Conservation (phyloP, 2,113 vertebrate species). For the Cinclus cinclus region DNA sequence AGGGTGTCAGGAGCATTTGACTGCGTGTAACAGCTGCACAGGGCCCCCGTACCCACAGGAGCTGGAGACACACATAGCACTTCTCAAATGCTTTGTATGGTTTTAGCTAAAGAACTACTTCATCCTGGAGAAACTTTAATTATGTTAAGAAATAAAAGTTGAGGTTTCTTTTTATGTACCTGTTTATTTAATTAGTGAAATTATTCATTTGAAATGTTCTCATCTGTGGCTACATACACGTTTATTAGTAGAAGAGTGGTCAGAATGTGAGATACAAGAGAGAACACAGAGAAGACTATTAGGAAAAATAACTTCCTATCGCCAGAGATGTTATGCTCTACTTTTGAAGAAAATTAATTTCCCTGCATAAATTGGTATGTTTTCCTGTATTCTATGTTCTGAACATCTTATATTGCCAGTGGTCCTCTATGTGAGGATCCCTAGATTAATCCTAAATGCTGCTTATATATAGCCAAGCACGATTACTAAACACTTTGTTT, state of each 20-base stretch:
- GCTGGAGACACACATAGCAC: not conserved
- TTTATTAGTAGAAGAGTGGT: not conserved
- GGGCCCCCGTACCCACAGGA: not conserved
- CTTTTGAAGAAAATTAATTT: not conserved
- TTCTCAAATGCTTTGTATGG: not conserved
- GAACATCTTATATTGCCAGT: not conserved
- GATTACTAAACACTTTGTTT: conserved; percentile 28
- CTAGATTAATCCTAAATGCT: not conserved
- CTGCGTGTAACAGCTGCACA: rapidly evolving
- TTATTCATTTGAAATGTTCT: not conserved
- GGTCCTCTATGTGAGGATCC: not conserved
- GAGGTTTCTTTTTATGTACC: not conserved
- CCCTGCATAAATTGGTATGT: not conserved
- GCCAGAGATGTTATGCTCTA: not conserved
- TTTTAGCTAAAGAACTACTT: not conserved
- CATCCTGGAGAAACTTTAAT: not conserved
- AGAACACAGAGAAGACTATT: not conserved
- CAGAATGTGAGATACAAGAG: not conserved
- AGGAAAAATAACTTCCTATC: not conserved
- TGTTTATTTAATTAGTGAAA: not conserved
- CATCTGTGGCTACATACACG: not conserved
- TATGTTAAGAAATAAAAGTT: not conserved
- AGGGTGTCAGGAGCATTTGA: not conserved
- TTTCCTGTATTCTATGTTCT: not conserved
- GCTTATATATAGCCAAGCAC: not conserved